Conservation (phyloP, 2,113 vertebrate genomes). For the Emydocephalus ijimae region DNA sequence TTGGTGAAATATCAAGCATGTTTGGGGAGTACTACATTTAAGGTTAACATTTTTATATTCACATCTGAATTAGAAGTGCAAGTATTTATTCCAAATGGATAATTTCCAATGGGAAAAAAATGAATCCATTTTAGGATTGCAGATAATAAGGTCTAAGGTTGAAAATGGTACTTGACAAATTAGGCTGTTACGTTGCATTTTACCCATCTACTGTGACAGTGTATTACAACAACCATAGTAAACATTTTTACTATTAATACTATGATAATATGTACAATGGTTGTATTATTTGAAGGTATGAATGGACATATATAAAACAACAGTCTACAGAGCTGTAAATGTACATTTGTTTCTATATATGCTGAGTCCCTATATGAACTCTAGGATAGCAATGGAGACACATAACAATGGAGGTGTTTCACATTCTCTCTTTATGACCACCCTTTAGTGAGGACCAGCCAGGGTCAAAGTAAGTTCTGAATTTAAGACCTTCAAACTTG, state of each 20-base stretch:
- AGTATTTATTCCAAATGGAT: background rate
- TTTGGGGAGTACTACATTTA: background rate
- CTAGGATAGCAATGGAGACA: background rate
- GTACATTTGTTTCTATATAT: background rate
- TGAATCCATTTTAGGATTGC: background rate
- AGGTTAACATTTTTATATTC: background rate
- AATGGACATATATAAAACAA: background rate
- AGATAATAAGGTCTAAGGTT: background rate
- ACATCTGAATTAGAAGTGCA: background rate
- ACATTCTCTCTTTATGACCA: background rate
- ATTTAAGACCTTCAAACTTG: background rate
- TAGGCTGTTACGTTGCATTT: background rate
- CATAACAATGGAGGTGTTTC: background rate
- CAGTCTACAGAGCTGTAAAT: background rate
- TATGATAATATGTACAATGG: background rate
- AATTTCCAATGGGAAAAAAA: background rate
- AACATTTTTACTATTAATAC: background rate
- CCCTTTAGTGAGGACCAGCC: background rate
- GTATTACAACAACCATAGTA: background rate
- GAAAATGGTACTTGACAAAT: background rate
- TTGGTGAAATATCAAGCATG: background rate
- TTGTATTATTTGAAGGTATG: background rate
- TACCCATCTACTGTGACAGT: background rate
- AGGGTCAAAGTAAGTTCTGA: background rate
- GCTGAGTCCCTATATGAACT: background rate